Evolutionary conservation across 2,797 vertebrate genomes (phyloP).

Genomic region (Phylloscopus collybita): DNA sequence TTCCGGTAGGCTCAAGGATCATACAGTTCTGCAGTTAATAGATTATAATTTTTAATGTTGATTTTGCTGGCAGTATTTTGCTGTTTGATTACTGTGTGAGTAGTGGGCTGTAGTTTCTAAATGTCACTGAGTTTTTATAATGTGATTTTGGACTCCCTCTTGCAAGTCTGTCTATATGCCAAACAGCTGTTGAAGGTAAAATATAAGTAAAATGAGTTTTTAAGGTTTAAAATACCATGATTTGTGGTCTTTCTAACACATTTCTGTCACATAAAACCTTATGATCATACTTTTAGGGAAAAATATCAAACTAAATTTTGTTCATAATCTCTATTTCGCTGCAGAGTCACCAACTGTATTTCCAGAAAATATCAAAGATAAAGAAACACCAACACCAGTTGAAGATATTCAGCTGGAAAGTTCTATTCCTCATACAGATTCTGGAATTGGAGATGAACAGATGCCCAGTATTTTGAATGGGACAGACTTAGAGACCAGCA

Average conservation of each 20-base stretch:
- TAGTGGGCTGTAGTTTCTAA: background rate
- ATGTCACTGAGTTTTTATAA: conserved; percentile 4
- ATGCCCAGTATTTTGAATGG: conserved; percentile 86
- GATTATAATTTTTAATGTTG: background rate
- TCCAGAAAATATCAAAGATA: conserved; percentile 84
- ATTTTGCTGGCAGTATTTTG: background rate
- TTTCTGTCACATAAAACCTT: background rate
- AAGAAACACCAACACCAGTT: conserved; percentile 76
- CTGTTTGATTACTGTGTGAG: background rate
- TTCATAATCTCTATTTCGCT: conserved; percentile 59
- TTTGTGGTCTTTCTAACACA: background rate
- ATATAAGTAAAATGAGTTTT: background rate
- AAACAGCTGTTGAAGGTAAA: background rate
- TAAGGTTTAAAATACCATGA: background rate
- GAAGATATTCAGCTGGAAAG: conserved; percentile 82
- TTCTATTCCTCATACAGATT: conserved; percentile 88
- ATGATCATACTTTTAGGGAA: background rate
- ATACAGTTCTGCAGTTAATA: background rate
- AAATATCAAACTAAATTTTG: background rate
- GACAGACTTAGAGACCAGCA: conserved; percentile 80
- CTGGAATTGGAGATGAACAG: conserved; percentile 90
- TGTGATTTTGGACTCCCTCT: background rate
- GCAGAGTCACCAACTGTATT: conserved; percentile 85
- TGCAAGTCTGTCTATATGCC: background rate
- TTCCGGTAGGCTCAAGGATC: background rate